Percentiles rank a stretch among this genome's conserved stretches.
These are phyloP conservation scores for Xestobium rufovillosum DNA, from an alignment of 2,888 invertebrate species.

Conservation along the genomic window DNA sequence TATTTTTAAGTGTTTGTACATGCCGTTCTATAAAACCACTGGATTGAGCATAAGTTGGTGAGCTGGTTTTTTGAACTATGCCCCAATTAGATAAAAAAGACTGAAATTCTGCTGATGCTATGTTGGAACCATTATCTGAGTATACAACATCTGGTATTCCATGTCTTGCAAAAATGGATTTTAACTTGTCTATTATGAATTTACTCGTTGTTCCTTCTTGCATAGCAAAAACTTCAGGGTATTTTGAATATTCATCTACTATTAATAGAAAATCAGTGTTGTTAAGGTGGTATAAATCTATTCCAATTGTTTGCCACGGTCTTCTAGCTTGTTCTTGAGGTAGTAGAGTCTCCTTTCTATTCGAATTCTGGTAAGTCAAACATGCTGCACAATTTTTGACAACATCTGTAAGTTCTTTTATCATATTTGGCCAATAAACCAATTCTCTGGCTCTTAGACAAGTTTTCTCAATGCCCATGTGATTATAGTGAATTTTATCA, in stretches of 20 bases:
- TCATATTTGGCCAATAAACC: constrained; percentile 6
- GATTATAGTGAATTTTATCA: constrained; percentile 21
- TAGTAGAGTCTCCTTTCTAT: constrained; percentile 9
- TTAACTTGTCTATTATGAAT: constrained; percentile 13
- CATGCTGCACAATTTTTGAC: constrained; percentile 6
- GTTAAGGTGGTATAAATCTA: constrained; percentile 8
- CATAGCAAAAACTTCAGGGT: constrained; percentile 8
- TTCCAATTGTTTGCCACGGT: constrained; percentile 12
- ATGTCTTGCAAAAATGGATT: constrained; percentile 15
- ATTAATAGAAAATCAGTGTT: constrained; percentile 8
- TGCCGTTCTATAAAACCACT: constrained; percentile 22
- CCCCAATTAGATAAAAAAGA: constrained; percentile 14
- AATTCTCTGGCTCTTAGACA: constrained; percentile 3
- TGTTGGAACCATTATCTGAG: constrained; percentile 14
- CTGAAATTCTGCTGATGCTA: constrained; percentile 8
- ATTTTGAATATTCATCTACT: constrained; percentile 16
- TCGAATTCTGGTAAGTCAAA: constrained; percentile 7
- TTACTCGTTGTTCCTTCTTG: constrained; percentile 6
- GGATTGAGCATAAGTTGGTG: constrained; percentile 18
- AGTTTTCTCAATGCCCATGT: constrained; percentile 7
- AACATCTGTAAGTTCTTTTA: constrained; percentile 1
- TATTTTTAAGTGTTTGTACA: constrained; percentile 24
- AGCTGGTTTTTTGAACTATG: constrained; percentile 19
- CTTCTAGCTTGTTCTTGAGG: constrained; percentile 18
- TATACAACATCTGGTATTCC: constrained; percentile 18